Percentiles rank a stretch among this genome's conserved stretches.
Evolutionary conservation across 23 tunicate genomes (phyloP).

Genomic region (Phallusia fumigata): DNA sequence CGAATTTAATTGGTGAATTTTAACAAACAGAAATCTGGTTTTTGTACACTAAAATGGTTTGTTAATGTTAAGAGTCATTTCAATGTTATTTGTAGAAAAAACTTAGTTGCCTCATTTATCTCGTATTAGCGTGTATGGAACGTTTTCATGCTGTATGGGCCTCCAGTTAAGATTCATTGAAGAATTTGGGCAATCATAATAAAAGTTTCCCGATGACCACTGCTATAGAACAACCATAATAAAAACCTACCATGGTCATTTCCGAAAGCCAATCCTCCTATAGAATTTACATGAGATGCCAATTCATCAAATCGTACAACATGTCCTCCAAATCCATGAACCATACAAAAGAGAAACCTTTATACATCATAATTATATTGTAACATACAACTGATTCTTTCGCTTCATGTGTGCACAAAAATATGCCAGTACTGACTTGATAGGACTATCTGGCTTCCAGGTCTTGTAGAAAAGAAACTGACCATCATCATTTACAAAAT

Average conservation of each 20-base stretch:
- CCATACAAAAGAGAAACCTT: slow-evolving; percentile 51
- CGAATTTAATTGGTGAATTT: too few relatives aligned
- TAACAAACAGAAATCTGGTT: too few relatives aligned
- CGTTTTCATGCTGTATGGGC: too few relatives aligned
- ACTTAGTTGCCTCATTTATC: too few relatives aligned
- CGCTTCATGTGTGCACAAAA: not conserved
- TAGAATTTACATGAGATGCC: slow-evolving; percentile 30
- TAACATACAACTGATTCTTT: not conserved
- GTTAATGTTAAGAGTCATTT: too few relatives aligned
- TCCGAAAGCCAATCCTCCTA: slow-evolving; percentile 65
- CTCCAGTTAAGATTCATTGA: too few relatives aligned
- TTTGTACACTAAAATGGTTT: too few relatives aligned
- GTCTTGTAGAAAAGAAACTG: slow-evolving; percentile 47
- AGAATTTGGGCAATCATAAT: too few relatives aligned
- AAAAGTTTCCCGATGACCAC: too few relatives aligned
- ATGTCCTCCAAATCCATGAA: slow-evolving; percentile 87
- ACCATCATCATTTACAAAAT: slow-evolving; percentile 55
- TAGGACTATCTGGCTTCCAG: slow-evolving; percentile 52
- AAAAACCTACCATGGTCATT: slow-evolving; percentile 76
- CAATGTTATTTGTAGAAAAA: too few relatives aligned
- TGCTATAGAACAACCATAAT: too few relatives aligned
- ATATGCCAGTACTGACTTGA: slow-evolving; percentile 20
- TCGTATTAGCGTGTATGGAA: too few relatives aligned
- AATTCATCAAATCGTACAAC: slow-evolving; percentile 64
- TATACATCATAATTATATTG: not conserved